These are phyloP conservation scores for Gryllus bimaculatus DNA, from an alignment of 1,140 invertebrate species.

Conservation along the genomic window DNA sequence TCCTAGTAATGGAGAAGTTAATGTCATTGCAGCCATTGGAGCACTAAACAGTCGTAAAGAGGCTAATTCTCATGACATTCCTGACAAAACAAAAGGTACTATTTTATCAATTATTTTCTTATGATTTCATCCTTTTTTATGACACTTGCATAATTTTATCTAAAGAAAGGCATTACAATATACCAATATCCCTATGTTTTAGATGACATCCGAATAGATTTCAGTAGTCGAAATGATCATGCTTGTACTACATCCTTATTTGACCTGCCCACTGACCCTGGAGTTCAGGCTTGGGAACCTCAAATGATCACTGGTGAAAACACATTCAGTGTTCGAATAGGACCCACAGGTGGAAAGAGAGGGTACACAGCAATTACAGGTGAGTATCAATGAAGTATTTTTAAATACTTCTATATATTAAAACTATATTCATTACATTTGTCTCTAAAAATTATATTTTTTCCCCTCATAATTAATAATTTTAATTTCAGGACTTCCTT, in stretches of 20 bases:
- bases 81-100: conserved; percentile 53
- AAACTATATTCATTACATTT: background rate
- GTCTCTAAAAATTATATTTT: background rate
- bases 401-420: no score
- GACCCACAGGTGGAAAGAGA: conserved; percentile 67
- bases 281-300: conserved; percentile 55
- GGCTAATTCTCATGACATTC: conserved; percentile 66
- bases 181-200: conserved; percentile 18
- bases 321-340: conserved; percentile 66
- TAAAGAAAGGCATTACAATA: background rate
- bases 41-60: conserved; percentile 66
- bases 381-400: background rate
- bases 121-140: background rate
- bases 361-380: conserved; percentile 75
- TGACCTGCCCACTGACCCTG: conserved; percentile 38
- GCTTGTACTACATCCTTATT: conserved; percentile 39
- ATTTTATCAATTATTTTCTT: background rate
- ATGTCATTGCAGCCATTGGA: conserved; percentile 81
- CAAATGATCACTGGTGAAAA: conserved; percentile 47
- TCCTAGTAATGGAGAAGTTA: conserved; percentile 52
- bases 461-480: conserved; percentile 7
- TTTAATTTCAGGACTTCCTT: conserved; percentile 49
- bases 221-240: conserved; percentile 45
- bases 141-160: background rate
- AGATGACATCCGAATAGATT: conserved; percentile 66